These are phyloP conservation scores for Paradisaea rubra DNA, from an alignment of 2,113 vertebrate species.

Conservation along the genomic window DNA sequence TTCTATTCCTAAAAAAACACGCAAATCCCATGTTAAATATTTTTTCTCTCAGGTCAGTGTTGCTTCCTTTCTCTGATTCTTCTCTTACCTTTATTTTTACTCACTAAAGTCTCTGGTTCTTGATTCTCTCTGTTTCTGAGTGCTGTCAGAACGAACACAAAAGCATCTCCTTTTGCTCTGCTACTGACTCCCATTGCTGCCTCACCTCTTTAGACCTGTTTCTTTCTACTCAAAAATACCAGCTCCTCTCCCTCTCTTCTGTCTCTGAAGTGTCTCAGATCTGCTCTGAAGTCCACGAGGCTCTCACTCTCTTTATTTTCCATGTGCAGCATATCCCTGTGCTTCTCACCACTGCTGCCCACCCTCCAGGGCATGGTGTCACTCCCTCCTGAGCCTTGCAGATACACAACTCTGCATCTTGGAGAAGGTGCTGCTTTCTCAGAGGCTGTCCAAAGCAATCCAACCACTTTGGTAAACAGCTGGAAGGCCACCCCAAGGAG, in stretches of 20 bases:
- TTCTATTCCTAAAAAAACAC: background rate
- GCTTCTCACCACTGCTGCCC: too few relatives aligned
- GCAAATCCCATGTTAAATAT: background rate
- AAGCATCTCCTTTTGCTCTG: background rate
- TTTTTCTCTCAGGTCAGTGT: background rate
- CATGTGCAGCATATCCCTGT: rapidly evolving
- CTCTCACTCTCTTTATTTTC: background rate
- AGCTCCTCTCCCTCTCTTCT: background rate
- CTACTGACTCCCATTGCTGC: background rate
- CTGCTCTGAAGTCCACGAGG: background rate
- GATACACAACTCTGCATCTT: background rate
- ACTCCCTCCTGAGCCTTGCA: background rate
- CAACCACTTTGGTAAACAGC: background rate
- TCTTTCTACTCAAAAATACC: background rate
- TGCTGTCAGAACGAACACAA: background rate
- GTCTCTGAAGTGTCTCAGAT: background rate
- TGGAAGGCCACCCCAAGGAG: background rate
- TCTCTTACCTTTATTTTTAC: background rate
- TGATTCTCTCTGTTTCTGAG: background rate
- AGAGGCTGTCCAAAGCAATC: background rate
- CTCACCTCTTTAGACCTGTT: background rate
- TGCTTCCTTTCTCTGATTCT: background rate
- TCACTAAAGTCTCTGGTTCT: background rate
- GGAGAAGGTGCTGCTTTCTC: background rate
- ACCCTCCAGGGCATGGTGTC: rapidly evolving